Evolutionary conservation across 2,113 vertebrate species (phyloP).

Genomic region (Aspiorhynchus laticeps): DNA sequence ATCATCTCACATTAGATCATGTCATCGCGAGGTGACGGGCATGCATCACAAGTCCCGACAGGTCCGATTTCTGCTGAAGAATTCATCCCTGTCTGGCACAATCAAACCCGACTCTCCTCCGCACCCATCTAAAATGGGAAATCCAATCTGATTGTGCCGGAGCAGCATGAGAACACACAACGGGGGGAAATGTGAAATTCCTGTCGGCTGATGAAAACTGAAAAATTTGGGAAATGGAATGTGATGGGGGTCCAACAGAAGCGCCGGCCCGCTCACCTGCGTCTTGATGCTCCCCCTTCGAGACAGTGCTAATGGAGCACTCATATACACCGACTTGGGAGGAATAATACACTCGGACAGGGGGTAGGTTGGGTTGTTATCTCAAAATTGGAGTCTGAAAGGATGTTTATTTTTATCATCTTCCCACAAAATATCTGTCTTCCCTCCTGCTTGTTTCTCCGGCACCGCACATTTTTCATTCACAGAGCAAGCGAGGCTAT

Average conservation of each 20-base stretch:
- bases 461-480: constrained; percentile 74
- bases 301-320: constrained; percentile 61
- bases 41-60: constrained; percentile 90
- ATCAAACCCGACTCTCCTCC: constrained; percentile 87
- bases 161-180: constrained; percentile 49
- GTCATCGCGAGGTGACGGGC: constrained; percentile 91
- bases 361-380: constrained; percentile 49
- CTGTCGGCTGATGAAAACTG: constrained; percentile 44
- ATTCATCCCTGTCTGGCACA: constrained; percentile 86
- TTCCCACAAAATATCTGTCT: constrained; percentile 48
- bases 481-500: constrained; percentile 78
- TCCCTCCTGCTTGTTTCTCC: neutral
- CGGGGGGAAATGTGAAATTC: constrained; percentile 40
- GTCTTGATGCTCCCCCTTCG: constrained; percentile 41
- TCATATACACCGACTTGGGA: constrained; percentile 58
- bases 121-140: constrained; percentile 80
- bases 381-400: constrained; percentile 58
- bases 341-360: constrained; percentile 58
- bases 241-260: constrained; percentile 49
- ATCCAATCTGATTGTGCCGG: constrained; percentile 69
- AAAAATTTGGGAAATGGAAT: constrained; percentile 54
- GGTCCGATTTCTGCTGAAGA: constrained; percentile 91
- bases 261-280: constrained; percentile 46
- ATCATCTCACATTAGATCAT: constrained; percentile 98
- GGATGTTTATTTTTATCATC: constrained; percentile 60